Evolutionary conservation across 2,888 invertebrate genomes (phyloP).

Genomic region (Ariolimax columbianus): DNA sequence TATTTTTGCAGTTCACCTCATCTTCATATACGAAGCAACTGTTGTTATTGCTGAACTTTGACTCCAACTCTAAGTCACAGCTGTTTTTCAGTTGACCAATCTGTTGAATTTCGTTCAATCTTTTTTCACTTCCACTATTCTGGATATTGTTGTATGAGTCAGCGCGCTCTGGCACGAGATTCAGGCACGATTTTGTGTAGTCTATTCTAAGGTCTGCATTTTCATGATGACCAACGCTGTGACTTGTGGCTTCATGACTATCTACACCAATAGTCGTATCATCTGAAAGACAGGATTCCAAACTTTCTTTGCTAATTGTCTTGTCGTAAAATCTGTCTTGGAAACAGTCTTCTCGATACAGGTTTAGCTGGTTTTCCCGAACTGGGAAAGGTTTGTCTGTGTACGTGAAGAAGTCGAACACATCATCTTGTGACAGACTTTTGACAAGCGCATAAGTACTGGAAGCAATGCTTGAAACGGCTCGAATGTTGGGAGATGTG

Average conservation of each 20-base stretch:
- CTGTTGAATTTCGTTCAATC: not conserved
- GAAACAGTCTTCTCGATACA: not conserved
- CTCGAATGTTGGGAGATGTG: not conserved
- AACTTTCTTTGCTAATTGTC: constrained; percentile 30
- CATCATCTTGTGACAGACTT: not conserved
- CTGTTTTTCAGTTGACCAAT: not conserved
- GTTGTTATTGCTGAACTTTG: not conserved
- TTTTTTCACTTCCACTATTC: not conserved
- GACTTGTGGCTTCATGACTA: not conserved
- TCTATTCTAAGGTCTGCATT: not conserved
- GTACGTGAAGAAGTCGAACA: not conserved
- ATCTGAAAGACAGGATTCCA: constrained; percentile 10
- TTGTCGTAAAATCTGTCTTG: constrained; percentile 9
- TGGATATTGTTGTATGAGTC: not conserved
- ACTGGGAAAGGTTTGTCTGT: not conserved
- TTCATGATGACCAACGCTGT: not conserved
- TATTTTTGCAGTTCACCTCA: not conserved
- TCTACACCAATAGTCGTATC: not conserved
- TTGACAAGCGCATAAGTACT: not conserved
- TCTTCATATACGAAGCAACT: not conserved
- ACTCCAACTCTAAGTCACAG: not conserved
- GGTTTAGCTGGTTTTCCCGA: constrained; percentile 9
- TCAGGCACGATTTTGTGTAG: not conserved
- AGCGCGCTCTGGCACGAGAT: not conserved
- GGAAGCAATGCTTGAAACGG: constrained; percentile 9